Conservation (phyloP, 2,888 invertebrate genomes). For the Anorthoa munda region DNA sequence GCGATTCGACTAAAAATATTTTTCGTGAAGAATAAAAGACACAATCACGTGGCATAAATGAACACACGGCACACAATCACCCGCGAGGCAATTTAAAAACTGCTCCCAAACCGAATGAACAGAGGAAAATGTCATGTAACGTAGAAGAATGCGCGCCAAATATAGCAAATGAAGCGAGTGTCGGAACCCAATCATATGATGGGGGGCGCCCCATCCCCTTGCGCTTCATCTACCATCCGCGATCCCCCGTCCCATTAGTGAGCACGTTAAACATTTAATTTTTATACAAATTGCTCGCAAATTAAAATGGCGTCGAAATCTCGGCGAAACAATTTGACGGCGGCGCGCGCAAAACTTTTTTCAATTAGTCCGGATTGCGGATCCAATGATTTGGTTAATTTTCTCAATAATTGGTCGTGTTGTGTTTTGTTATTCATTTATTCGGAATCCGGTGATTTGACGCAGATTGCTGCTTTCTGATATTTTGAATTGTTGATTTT, state of each 20-base stretch:
- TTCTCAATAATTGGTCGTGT: slow-evolving; percentile 58
- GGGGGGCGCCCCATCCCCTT: slow-evolving; percentile 24
- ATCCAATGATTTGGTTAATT: slow-evolving; percentile 66
- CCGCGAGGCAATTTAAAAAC: slow-evolving; percentile 27
- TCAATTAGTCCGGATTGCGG: slow-evolving; percentile 62
- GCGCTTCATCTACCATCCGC: background rate
- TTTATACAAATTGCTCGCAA: slow-evolving; percentile 75
- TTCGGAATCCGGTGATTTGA: slow-evolving; percentile 48
- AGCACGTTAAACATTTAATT: slow-evolving; percentile 71
- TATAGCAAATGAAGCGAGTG: slow-evolving; percentile 57
- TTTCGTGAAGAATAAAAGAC: background rate
- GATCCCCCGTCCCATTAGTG: slow-evolving; percentile 58
- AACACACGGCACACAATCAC: slow-evolving; percentile 22
- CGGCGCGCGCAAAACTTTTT: slow-evolving; percentile 61
- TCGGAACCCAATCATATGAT: slow-evolving; percentile 56
- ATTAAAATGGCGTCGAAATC: slow-evolving; percentile 67
- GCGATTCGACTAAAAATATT: slow-evolving; percentile 13
- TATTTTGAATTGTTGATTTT: slow-evolving; percentile 58
- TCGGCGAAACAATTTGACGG: slow-evolving; percentile 65
- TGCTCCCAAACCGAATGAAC: slow-evolving; percentile 47
- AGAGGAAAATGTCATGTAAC: slow-evolving; percentile 34
- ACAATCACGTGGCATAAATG: slow-evolving; percentile 19
- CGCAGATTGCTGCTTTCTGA: slow-evolving; percentile 42
- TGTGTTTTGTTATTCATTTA: slow-evolving; percentile 61
- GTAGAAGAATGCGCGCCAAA: slow-evolving; percentile 41